These are phyloP conservation scores for Pristionchus arcanus DNA, from an alignment of 2,888 invertebrate genomes.

Conservation along the genomic window DNA sequence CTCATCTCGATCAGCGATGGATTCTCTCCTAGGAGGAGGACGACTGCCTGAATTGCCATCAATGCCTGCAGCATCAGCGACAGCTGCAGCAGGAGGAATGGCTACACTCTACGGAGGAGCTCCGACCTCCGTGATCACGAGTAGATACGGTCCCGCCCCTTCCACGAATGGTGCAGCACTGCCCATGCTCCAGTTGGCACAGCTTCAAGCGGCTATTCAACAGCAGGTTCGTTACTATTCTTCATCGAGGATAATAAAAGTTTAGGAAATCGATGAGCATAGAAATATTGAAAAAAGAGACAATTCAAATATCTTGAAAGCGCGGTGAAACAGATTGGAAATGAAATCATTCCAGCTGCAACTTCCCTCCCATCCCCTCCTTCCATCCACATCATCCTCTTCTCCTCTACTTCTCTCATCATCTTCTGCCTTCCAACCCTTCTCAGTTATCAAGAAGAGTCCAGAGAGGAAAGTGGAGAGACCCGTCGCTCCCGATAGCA, in stretches of 20 bases:
- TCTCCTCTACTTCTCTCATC: slow-evolving; percentile 54
- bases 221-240: slow-evolving; percentile 8
- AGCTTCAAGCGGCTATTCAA: slow-evolving; percentile 53
- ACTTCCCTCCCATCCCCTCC: slow-evolving; percentile 38
- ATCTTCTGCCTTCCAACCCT: slow-evolving; percentile 56
- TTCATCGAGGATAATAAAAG: not conserved
- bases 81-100: not conserved
- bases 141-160: not conserved
- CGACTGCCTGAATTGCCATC: slow-evolving; percentile 20
- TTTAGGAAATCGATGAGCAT: no score
- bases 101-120: slow-evolving; percentile 29
- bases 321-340: not conserved
- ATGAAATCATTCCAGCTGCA: not conserved
- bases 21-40: slow-evolving; percentile 24
- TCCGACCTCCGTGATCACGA: slow-evolving; percentile 36
- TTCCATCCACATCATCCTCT: slow-evolving; percentile 36
- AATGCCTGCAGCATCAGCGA: slow-evolving; percentile 31
- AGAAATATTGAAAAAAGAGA: not conserved
- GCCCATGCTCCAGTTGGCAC: slow-evolving; percentile 48
- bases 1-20: slow-evolving; percentile 20
- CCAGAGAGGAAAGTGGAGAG: slow-evolving; percentile 18
- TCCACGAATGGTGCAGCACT: not conserved
- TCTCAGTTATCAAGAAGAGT: slow-evolving; percentile 55
- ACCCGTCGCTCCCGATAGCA: slow-evolving; percentile 39
- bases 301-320: not conserved